A percentile compares a stretch with the other conserved stretches of the same genome.
Conservation (phyloP, 2,888 invertebrate species). For the Rhodophaea formosa region DNA sequence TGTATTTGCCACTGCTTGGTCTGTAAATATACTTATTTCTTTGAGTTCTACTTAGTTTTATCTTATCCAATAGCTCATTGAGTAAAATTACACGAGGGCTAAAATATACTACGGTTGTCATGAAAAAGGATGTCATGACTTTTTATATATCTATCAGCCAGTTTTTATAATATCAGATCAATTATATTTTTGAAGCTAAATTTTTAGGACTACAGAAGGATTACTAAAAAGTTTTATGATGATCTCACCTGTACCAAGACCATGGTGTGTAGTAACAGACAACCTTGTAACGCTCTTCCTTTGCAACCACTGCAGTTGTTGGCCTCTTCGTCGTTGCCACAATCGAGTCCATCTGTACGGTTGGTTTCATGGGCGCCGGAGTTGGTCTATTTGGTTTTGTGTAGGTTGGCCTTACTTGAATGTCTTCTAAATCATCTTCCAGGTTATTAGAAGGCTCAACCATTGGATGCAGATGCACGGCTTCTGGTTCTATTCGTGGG, state of each 20-base stretch:
- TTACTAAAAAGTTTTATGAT: no score
- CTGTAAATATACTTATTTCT: slow-evolving; percentile 62
- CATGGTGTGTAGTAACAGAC: slow-evolving; percentile 96
- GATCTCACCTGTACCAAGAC: slow-evolving; percentile 89
- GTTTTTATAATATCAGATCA: no score
- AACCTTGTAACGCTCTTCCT: slow-evolving; percentile 84
- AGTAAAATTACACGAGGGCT: no score
- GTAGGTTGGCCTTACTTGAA: slow-evolving; percentile 59
- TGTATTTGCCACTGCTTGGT: slow-evolving; percentile 89
- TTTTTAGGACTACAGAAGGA: no score
- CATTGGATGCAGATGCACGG: slow-evolving; percentile 41
- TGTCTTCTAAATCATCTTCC: slow-evolving; percentile 67
- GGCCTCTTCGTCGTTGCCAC: slow-evolving; percentile 49
- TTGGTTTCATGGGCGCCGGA: slow-evolving; percentile 32
- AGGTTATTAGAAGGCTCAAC: slow-evolving; percentile 50
- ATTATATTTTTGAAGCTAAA: no score
- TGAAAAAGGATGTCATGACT: no score
- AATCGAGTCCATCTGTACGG: slow-evolving; percentile 39
- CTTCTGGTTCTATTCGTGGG: slow-evolving; percentile 43
- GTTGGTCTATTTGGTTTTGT: slow-evolving; percentile 36
- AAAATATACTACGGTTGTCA: no score
- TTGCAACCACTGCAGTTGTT: slow-evolving; percentile 36
- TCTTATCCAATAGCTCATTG: neutral
- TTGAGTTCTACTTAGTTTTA: neutral
- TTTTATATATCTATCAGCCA: no score